Conservation (phyloP, 2,888 invertebrate genomes). For the Tetragnatha montana region DNA sequence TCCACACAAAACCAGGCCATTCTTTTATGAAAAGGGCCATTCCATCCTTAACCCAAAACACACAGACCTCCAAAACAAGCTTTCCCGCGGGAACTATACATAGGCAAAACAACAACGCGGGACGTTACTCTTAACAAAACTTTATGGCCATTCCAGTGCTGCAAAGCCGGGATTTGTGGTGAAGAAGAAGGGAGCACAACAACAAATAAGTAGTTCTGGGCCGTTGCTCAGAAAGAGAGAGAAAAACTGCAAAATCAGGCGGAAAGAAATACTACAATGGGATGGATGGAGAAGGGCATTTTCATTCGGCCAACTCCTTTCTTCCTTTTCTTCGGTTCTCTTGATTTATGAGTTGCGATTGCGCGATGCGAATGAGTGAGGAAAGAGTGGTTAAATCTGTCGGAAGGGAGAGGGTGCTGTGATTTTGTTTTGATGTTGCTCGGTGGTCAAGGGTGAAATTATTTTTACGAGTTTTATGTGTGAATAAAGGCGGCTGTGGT, state of each 20-base stretch:
- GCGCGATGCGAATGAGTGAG: neutral
- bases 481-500: no score
- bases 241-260: slow-evolving; percentile 37
- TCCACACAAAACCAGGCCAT: slow-evolving; percentile 9
- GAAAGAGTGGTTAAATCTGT: slow-evolving; percentile 21
- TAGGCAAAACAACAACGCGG: slow-evolving; percentile 57
- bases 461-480: neutral
- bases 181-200: slow-evolving; percentile 28
- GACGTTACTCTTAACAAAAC: slow-evolving; percentile 53
- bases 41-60: slow-evolving; percentile 19
- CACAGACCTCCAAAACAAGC: neutral
- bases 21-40: slow-evolving; percentile 23
- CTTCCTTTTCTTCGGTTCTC: neutral
- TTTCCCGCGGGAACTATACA: slow-evolving; percentile 34
- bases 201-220: slow-evolving; percentile 59
- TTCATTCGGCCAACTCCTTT: neutral
- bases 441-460: slow-evolving; percentile 2
- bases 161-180: slow-evolving; percentile 51
- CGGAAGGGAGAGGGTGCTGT: neutral
- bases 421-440: neutral
- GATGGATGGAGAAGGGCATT: neutral
- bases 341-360: slow-evolving; percentile 9
- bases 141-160: slow-evolving; percentile 48
- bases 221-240: slow-evolving; percentile 19
- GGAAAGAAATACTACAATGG: slow-evolving; percentile 34